These are phyloP conservation scores for Mus caroli DNA, from an alignment of 2,797 vertebrate genomes.

Conservation along the genomic window DNA sequence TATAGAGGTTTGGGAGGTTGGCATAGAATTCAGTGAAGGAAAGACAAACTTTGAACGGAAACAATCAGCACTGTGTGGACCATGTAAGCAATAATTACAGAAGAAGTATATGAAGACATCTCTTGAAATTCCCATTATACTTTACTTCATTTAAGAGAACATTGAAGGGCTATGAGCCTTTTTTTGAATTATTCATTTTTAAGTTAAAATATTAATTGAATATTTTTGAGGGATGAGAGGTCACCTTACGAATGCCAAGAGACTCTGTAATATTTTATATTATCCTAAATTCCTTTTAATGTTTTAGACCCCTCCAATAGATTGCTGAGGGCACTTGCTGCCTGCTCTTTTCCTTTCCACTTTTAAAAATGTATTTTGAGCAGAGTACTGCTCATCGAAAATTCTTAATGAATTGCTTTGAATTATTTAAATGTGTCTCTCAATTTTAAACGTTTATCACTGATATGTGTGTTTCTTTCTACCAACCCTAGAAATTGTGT, in stretches of 20 bases:
- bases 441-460: conserved; percentile 71
- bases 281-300: conserved; percentile 51
- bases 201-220: conserved; percentile 62
- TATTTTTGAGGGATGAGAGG: conserved; percentile 23
- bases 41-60: background rate
- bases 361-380: conserved; percentile 51
- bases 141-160: conserved; percentile 53
- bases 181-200: conserved; percentile 66
- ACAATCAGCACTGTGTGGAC: conserved; percentile 9
- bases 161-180: background rate
- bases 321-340: background rate
- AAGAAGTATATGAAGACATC: conserved; percentile 34
- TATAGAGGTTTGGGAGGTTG: background rate
- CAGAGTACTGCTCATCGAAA: background rate
- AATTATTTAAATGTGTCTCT: conserved; percentile 72
- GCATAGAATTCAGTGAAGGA: background rate
- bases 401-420: conserved; percentile 49
- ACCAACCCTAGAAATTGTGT: conserved; percentile 48
- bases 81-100: background rate
- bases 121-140: conserved; percentile 4
- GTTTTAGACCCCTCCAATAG: conserved; percentile 8
- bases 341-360: background rate
- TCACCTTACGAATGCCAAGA: conserved; percentile 30
- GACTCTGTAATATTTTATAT: conserved; percentile 7
- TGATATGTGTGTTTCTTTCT: conserved; percentile 43